Evolutionary conservation across 2,888 invertebrate species (phyloP).

Genomic region (Scrobipalpa costella): DNA sequence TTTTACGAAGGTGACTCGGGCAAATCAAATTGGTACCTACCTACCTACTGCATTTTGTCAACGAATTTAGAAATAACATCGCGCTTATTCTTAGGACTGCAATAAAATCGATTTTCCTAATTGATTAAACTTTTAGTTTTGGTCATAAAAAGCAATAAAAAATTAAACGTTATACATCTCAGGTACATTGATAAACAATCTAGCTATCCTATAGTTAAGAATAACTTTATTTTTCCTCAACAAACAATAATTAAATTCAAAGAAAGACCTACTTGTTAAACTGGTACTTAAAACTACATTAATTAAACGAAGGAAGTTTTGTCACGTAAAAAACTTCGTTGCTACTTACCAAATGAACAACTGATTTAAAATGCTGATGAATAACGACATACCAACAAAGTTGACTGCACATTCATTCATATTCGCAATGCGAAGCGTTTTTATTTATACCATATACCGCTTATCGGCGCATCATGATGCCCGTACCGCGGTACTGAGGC

Average conservation of each 20-base stretch:
- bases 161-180: no score
- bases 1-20: neutral
- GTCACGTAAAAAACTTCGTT: neutral
- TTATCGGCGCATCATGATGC: conserved; percentile 72
- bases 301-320: no score
- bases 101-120: no score
- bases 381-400: conserved; percentile 43
- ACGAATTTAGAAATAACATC: neutral
- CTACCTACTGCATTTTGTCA: neutral
- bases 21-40: neutral
- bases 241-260: no score
- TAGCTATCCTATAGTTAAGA: no score
- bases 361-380: conserved; percentile 5
- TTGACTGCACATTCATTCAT: conserved; percentile 65
- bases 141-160: no score
- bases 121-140: no score
- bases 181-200: no score
- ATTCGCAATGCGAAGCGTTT: conserved; percentile 66
- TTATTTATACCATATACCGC: conserved; percentile 73
- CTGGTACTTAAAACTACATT: no score
- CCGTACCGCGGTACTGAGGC: conserved; percentile 36
- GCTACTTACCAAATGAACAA: neutral
- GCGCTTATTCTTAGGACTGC: no score
- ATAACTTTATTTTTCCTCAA: no score
- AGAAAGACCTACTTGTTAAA: no score